Percentiles rank a stretch among this genome's conserved stretches.
phyloP scores from a whole-genome alignment of 2,113 vertebrate genomes.

The Ciconia stormi region DNA sequence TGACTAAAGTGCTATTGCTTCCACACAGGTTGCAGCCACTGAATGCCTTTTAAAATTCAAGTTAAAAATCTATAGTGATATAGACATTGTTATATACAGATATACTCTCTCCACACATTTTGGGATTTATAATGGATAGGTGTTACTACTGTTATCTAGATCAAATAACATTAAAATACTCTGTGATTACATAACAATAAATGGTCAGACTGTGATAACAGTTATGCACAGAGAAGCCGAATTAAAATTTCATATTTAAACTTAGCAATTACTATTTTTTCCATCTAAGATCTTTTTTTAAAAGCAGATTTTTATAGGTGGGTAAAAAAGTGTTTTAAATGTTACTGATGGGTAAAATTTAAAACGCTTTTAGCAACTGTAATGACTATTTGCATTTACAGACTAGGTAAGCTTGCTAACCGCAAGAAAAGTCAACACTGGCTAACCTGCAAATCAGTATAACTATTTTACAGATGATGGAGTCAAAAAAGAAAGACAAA shows the following conservation, averaged over 20 bases:
- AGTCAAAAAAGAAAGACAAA: not conserved
- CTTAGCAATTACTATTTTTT: not conserved
- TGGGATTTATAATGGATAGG: not conserved
- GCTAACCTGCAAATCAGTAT: not conserved
- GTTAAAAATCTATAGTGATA: not conserved
- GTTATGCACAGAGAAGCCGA: not conserved
- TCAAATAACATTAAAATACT: not conserved
- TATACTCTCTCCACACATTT: not conserved
- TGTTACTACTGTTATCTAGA: not conserved
- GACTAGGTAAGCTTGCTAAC: not conserved
- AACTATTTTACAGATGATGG: not conserved
- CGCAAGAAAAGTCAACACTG: not conserved
- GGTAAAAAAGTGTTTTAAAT: not conserved
- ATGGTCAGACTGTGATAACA: not conserved
- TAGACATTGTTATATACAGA: not conserved
- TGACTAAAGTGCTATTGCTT: not conserved
- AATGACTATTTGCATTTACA: not conserved
- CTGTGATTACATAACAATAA: not conserved
- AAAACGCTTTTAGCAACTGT: not conserved
- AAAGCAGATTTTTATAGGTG: not conserved
- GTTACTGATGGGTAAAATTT: not conserved
- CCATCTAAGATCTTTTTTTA: not conserved
- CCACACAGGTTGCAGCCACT: not conserved
- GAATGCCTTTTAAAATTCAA: not conserved
- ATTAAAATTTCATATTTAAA: not conserved